Conservation (phyloP, 2,888 invertebrate genomes). For the Chrysina gloriosa region DNA sequence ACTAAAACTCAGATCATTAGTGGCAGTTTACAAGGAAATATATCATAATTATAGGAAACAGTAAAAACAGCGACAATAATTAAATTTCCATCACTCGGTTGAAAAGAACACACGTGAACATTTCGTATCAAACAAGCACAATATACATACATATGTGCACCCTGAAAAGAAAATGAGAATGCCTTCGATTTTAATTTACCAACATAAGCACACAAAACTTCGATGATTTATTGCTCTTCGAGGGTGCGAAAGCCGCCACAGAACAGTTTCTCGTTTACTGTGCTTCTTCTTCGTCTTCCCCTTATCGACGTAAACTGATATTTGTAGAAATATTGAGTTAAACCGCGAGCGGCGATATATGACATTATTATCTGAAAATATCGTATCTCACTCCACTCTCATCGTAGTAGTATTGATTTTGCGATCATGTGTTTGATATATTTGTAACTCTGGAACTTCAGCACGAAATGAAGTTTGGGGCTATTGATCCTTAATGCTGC, state of each 20-base stretch:
- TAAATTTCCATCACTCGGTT: background rate
- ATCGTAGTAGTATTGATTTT: constrained; percentile 17
- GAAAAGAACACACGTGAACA: constrained; percentile 2
- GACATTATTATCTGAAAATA: constrained; percentile 35
- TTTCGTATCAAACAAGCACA: background rate
- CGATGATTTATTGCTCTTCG: constrained; percentile 31
- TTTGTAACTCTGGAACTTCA: constrained; percentile 1
- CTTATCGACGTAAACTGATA: constrained; percentile 34
- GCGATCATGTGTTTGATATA: constrained; percentile 16
- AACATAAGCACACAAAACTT: constrained; percentile 34
- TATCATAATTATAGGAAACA: constrained; percentile 2
- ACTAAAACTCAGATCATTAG: constrained; percentile 21
- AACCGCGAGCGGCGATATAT: constrained; percentile 30
- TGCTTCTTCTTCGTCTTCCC: constrained; percentile 1
- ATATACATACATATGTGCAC: background rate
- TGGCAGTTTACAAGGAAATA: constrained; percentile 11
- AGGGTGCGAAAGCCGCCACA: constrained; percentile 18
- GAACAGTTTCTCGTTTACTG: constrained; percentile 2
- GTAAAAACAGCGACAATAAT: constrained; percentile 11
- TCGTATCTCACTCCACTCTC: constrained; percentile 11
- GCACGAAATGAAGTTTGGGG: constrained; percentile 10
- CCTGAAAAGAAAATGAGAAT: background rate
- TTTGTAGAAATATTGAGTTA: constrained; percentile 37
- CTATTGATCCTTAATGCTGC: background rate
- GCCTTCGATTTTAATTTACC: constrained; percentile 27